phyloP scores from a whole-genome alignment of 1,140 invertebrate species.

The Anoplophora glabripennis region DNA sequence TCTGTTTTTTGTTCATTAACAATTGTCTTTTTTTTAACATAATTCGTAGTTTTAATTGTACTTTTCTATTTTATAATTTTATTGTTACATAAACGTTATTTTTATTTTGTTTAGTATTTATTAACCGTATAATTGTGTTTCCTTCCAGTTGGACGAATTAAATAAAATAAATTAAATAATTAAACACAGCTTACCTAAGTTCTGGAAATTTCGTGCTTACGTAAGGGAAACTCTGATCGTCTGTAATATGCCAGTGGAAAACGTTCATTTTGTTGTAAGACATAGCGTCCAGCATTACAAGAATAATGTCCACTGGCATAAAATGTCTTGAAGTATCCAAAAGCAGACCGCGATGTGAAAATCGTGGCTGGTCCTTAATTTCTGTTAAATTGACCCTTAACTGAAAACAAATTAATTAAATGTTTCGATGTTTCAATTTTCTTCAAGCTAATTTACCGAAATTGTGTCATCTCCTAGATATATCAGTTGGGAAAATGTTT shows the following conservation, averaged over 20 bases:
- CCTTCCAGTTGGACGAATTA: too few species aligned
- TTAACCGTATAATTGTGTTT: too few species aligned
- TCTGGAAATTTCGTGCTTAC: constrained; percentile 72
- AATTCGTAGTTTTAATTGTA: too few species aligned
- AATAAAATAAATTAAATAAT: too few species aligned
- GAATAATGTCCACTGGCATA: constrained; percentile 62
- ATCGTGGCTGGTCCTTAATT: constrained; percentile 70
- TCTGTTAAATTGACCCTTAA: constrained; percentile 53
- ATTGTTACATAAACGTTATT: too few species aligned
- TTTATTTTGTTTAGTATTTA: too few species aligned
- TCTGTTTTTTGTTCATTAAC: too few species aligned
- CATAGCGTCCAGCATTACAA: constrained; percentile 75
- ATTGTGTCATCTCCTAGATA: constrained; percentile 50
- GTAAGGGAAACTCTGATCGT: constrained; percentile 90
- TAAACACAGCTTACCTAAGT: constrained; percentile 57
- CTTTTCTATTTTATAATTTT: too few species aligned
- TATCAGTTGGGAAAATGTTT: constrained; percentile 74
- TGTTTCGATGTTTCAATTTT: too few species aligned
- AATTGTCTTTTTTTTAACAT: too few species aligned
- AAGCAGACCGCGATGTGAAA: constrained; percentile 73
- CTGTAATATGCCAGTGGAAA: constrained; percentile 93
- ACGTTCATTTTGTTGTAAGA: constrained; percentile 88
- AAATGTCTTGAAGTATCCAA: constrained; percentile 84
- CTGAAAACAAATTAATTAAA: constrained; percentile 40
- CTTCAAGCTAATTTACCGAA: constrained; percentile 44